Percentiles rank a stretch among this genome's conserved stretches.
Evolutionary conservation across 2,797 vertebrate species (phyloP).

Genomic region (Gymnocypris eckloni): DNA sequence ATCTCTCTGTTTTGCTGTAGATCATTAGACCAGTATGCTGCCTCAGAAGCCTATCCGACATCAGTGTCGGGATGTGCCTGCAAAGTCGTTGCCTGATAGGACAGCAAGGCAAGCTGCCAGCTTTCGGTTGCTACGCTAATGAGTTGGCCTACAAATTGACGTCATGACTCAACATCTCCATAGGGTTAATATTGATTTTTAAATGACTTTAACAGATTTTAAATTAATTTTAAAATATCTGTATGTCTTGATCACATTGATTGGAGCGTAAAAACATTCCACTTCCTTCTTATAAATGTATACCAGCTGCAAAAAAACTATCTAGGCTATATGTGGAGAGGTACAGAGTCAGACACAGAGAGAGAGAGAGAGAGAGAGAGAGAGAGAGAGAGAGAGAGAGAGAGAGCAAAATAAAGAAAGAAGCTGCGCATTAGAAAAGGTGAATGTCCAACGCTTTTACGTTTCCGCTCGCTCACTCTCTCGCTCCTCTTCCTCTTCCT

Average conservation of each 20-base stretch:
- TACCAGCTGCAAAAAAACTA: neutral
- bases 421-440: constrained; percentile 46
- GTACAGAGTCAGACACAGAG: neutral
- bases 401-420: constrained; percentile 28
- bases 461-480: constrained; percentile 39
- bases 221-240: neutral
- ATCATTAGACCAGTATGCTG: neutral
- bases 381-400: constrained; percentile 24
- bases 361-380: constrained; percentile 12
- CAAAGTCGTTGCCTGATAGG: neutral
- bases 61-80: neutral
- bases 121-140: neutral
- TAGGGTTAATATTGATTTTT: neutral
- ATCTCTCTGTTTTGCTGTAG: neutral
- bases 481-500: constrained; percentile 54
- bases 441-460: constrained; percentile 52
- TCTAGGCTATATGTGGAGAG: neutral
- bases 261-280: neutral
- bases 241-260: neutral
- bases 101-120: neutral
- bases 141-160: constrained; percentile 1
- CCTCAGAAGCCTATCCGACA: neutral
- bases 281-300: neutral
- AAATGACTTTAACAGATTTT: neutral
- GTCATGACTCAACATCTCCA: neutral